Evolutionary conservation across 2,113 vertebrate genomes (phyloP).

Genomic region (Phylloscopus whistleri): DNA sequence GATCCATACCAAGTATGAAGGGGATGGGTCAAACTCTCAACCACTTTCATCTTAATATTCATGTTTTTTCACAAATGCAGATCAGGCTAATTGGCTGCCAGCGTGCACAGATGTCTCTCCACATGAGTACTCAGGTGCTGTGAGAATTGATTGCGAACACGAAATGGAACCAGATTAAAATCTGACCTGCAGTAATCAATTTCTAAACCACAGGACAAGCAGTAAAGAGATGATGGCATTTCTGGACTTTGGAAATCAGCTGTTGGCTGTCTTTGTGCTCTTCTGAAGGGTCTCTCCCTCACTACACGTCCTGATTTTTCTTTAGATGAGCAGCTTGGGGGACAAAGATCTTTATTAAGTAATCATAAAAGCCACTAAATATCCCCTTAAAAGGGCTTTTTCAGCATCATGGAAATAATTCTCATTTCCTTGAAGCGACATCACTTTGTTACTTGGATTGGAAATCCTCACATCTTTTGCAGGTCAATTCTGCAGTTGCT

Average conservation of each 20-base stretch:
- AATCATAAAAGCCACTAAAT: not conserved
- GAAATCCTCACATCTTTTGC: not conserved
- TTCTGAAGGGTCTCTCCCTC: not conserved
- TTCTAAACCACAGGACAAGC: not conserved
- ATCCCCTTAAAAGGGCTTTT: not conserved
- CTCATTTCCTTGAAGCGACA: not conserved
- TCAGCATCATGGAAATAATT: not conserved
- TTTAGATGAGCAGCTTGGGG: not conserved
- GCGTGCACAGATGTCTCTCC: conserved; percentile 6
- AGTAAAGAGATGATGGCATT: not conserved
- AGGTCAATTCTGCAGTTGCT: not conserved
- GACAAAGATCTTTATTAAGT: not conserved
- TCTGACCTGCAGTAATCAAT: not conserved
- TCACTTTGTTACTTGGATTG: not conserved
- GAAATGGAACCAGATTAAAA: conserved; percentile 21
- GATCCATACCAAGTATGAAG: not conserved
- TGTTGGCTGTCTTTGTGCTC: not conserved
- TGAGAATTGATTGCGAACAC: not conserved
- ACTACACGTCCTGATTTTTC: not conserved
- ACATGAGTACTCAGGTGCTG: not conserved
- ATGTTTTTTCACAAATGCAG: not conserved
- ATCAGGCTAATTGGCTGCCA: conserved; percentile 43
- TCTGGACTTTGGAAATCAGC: not conserved
- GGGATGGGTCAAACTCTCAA: not conserved
- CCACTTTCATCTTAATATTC: not conserved